These are phyloP conservation scores for Melanotaenia pygmaea DNA, from an alignment of 2,797 vertebrate genomes.

Conservation along the genomic window DNA sequence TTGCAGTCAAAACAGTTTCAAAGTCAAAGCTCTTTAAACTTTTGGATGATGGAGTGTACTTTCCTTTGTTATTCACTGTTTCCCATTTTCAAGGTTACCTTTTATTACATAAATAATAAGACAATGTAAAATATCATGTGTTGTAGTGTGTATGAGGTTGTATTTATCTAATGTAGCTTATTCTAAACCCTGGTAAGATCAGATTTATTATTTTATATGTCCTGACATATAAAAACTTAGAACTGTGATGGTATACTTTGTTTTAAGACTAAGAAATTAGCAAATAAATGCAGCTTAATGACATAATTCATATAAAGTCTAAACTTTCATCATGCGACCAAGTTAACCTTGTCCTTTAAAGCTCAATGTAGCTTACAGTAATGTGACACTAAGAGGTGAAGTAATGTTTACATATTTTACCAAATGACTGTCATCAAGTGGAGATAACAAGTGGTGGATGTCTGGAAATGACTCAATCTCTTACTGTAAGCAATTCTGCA, in stretches of 20 bases:
- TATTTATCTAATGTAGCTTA: too few relatives aligned
- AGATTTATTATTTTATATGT: not conserved
- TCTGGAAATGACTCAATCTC: not conserved
- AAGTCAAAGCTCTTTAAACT: not conserved
- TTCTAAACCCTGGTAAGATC: too few relatives aligned
- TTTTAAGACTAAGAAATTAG: not conserved
- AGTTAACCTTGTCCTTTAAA: not conserved
- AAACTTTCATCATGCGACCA: constrained; percentile 2
- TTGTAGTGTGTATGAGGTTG: not conserved
- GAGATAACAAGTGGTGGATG: not conserved
- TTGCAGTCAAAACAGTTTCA: not conserved
- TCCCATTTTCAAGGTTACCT: too few relatives aligned
- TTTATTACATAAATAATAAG: too few relatives aligned
- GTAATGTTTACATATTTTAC: constrained; percentile 1
- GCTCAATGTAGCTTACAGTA: not conserved
- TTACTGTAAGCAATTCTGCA: not conserved
- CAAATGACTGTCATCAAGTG: constrained; percentile 30
- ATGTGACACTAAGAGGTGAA: not conserved
- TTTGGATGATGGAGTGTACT: not conserved
- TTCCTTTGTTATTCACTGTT: too few relatives aligned
- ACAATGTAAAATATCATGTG: constrained; percentile 2
- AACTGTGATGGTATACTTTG: not conserved
- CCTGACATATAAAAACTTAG: not conserved
- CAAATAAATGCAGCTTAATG: constrained; percentile 5
- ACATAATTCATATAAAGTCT: not conserved